Base-by-base conservation (phyloP, 2,888 invertebrate genomes). In the Agelastica alni region DNA sequence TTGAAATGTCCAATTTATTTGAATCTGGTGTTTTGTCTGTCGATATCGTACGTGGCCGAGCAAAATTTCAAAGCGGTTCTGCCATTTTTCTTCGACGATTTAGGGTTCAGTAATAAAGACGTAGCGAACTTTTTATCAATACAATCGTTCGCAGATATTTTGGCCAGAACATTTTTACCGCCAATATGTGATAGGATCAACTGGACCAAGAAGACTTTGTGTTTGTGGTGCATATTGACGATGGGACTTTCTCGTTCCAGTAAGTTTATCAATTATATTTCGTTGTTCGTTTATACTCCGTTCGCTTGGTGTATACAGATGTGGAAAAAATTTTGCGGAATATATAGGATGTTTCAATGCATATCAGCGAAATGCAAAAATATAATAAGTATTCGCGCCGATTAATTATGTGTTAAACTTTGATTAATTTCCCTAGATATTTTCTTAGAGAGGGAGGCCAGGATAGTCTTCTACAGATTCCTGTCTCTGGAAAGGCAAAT, bases 81-180 rank as follows among this genome's bases (percentile, higher is more conserved):
- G 46, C 71, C 72, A 10, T 73, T 73, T 51, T 73, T 73, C 62
- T 70, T 73, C 58, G 51, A 55, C 12, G 63, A 56, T 41, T 70
- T 73, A 18, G 72, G 72, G 10, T 77, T 53, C 69, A 79, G 82
- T 54, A 85, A 84, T 74, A 76, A 81, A 34, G 86, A 89, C 62
- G 84, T 87, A 14, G 89, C 90, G 42, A 84, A 85, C 68, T 89
- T 88, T 68, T 78, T 89, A 39, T 89, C 88, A 4, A 83, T 88
- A 70, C 88, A 87, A 22, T 89, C 89, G 5, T 83, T 87, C 18
- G 85, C 88, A 7, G 90, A 90, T 71, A 86, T 89, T 57, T 75
- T 87, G 42, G 88, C 89, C 16, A 82, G 89, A 58, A 78, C 89
- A 63, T 80, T 87, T 28, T 74, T 90, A 63, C 89, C 89, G 18